These are phyloP conservation scores for Hydrotaea cyrtoneurina DNA, from an alignment of 2,888 invertebrate species.

Conservation along the genomic window DNA sequence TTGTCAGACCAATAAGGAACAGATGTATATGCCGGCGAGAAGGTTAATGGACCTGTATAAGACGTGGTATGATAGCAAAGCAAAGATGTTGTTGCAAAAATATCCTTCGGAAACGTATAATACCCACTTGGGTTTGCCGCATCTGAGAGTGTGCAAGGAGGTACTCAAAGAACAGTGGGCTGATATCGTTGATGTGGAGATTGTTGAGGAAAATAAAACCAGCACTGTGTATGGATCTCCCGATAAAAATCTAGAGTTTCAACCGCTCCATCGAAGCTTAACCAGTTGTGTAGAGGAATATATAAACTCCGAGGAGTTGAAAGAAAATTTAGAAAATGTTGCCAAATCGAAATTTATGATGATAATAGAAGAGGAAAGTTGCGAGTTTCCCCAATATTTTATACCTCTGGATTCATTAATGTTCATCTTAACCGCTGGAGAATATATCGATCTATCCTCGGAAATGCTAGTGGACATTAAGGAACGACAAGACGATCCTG, in stretches of 20 bases:
- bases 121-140: constrained; percentile 75
- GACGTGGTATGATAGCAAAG: constrained; percentile 69
- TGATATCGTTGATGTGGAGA: constrained; percentile 68
- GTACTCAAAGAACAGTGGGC: constrained; percentile 59
- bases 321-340: constrained; percentile 38
- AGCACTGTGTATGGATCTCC: constrained; percentile 26
- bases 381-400: constrained; percentile 19
- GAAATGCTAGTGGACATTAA: constrained; percentile 72
- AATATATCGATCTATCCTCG: constrained; percentile 74
- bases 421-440: constrained; percentile 72
- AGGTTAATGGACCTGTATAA: constrained; percentile 70
- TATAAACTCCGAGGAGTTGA: constrained; percentile 28
- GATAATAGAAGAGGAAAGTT: background rate
- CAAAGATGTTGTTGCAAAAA: constrained; percentile 53
- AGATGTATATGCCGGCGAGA: constrained; percentile 71
- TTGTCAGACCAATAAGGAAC: constrained; percentile 68
- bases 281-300: constrained; percentile 65
- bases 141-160: constrained; percentile 70
- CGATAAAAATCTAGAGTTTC: constrained; percentile 63
- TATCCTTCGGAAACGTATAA: constrained; percentile 68
- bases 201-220: constrained; percentile 64
- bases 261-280: constrained; percentile 68
- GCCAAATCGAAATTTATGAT: constrained; percentile 28
- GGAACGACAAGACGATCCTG: background rate
- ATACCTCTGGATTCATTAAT: constrained; percentile 74